Evolutionary conservation across 53 echinoderm and acorn worm species (phyloP), one percentile per base, ranked within the genome.

Genomic region (Holothuria scabra): DNA sequence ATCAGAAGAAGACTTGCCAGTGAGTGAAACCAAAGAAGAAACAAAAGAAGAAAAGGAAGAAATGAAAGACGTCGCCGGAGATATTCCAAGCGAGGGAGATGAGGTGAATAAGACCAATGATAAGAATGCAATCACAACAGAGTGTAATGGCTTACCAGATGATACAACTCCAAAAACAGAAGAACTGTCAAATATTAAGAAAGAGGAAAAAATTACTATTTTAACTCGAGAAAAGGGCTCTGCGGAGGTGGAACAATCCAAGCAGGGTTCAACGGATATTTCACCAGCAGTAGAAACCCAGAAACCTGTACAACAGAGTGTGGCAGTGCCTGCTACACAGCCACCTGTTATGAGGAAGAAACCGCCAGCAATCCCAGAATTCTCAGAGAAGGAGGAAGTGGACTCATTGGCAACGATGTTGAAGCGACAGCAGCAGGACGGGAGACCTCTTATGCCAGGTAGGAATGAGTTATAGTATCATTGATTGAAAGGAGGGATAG

Each of bases 351-450:
- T 32, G 33, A 52, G 78, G 21, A 56, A 78, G 32, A 78, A 78
- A 56, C 78, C 78, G 21, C 78, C 78, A 58, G 78, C 78, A 28
- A 56, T 81, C 8, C 82, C 65, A 1, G 82, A 81, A 6, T 81
- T 81, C 60, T 38, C 62, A 41, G 82, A 81, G 65, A 81, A 61
- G 44, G 82, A 81, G 24, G 82, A 64, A 23, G 63, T 81, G 32
- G 80, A 80, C 33, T 80, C 80, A 20, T 21, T 80, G 22, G 80
- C 80, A 10, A 61, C 60, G 0, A 80, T 80, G 80, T 60, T 80
- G 33, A 80, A 33, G 37, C 28, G 80, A 60, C 80, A 80, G 22
- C 80, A 80, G 60, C 80, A 80, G 44, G 80, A 61, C 33, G 80
- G 60, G 59, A 33, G 60, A 31, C 32, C 60, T 28, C 23, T 59